Evolutionary conservation across 2,113 vertebrate genomes (phyloP), one percentile per base, ranked within the genome.

Genomic region (Thryonomys swinderianus): DNA sequence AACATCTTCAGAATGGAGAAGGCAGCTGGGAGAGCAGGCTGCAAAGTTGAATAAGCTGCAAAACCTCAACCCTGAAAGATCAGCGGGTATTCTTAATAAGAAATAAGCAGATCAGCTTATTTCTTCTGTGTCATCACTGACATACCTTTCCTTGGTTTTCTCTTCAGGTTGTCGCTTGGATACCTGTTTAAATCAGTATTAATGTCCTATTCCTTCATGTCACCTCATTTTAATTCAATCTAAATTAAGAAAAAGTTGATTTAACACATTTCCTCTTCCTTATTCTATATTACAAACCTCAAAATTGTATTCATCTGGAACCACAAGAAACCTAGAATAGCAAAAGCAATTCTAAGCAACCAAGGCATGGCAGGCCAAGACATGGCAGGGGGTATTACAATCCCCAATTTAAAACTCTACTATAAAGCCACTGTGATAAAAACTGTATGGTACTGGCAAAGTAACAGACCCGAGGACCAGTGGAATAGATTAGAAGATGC

Each of bases 221-320:
- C 32, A 93, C 25, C 32, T 62, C 7, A 34, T 96, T 93, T 95
- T 90, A 66, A 96, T 85, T 51, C 37, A 85, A 90, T 93, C 7
- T 25, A 27, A 45, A 73, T 88, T 62, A 89, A 95, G 14, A 14
- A 59, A 85, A 95, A 93, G 11, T 67, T 83, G 55, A 80, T 90
- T 91, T 73, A 51, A 11, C 37, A 73, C 37, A 79, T 84, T 66
- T 37, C 53, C 59, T 32, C 82, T 88, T 61, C 74, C 23, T 86
- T 78, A 74, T 80, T 94, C 90, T 90, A 59, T 37, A 89, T 17
- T 64, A n/a, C 55, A 94, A 81, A 69, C 57, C 85, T 73, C 64
- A 55, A 69, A 90, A 74, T 74, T 62, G 81, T 45, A 64, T 74
- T 85, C n/a, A n/a, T n/a, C n/a, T n/a, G n/a, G n/a, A n/a, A n/a